Evolutionary conservation across 1,140 invertebrate species (phyloP), one percentile per base, ranked within the genome.

Genomic region (Formica selysi): DNA sequence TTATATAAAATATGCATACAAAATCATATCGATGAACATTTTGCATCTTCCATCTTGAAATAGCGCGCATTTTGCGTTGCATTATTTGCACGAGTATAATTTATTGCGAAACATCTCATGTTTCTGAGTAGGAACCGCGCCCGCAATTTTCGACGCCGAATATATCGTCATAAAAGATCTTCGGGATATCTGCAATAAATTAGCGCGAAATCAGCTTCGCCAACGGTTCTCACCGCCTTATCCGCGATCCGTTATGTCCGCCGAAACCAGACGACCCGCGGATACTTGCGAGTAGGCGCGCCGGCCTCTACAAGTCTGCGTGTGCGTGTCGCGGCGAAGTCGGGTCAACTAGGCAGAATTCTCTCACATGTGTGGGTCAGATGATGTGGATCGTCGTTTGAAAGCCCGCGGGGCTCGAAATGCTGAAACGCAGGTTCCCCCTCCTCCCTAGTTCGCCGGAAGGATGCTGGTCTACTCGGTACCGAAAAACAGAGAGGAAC

Each of bases 261-360:
- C 81, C 85, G 86, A 88, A 88, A 87, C 38, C 65, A 88, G 76
- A 68, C 81, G 80, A 61, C 29, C 90, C 67, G 70, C 36, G 32
- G 26, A 22, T 41, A 48, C 61, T 36, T 36, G 76, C 64, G 87
- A 76, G 70, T 76, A 32, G 80, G 85, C 70, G 78, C 57, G 48
- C 48, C 48, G 38, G 44, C n/a, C 54, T 51, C 48, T 38, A 51
- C 81, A 59, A 62, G 36, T 57, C 26, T 11, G 13, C 65, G 29
- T 74, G 71, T 85, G 61, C 86, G 84, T 86, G 88, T 84, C 61
- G 48, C 65, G n/a, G 26, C 57, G 11, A 67, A 90, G 85, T 79
- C 87, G 62, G 83, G 84, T 90, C 90, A 85, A 76, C 89, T 87
- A 85, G 87, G 59, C 85, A 83, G 87, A 85, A 90, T 88, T 87